Base-by-base conservation (phyloP, 1,140 invertebrate genomes). In the Penaeus vannamei region DNA sequence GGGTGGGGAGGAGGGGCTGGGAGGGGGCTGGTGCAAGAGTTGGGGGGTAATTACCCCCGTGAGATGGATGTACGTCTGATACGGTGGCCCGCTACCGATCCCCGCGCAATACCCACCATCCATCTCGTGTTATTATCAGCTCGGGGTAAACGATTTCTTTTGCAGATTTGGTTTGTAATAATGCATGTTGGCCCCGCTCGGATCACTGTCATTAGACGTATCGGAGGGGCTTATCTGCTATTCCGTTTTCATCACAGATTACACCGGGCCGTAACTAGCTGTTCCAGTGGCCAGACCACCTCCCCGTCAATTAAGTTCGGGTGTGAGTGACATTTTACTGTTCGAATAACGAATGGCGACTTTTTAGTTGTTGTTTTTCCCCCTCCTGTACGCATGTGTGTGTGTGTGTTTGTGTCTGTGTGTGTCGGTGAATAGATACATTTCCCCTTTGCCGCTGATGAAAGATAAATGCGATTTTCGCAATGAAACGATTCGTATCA, bases 181-280 rank as follows among this genome's bases (percentile, higher is more conserved):
- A 89, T 89, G 87, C 82, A 89, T 81, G 87, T 83, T 89, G 72
- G 87, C 42, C 83, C 69, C 80, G 69, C 59, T 32, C 46, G 46
- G 79, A 89, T 85, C 82, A 89, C 87, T 89, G 87, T 85, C 87
- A 89, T 89, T 89, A 89, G 87, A n/a, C 69, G 72, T 89, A 89
- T 89, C 87, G 83, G 72, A 53, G 80, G 60, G 26, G 79, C 72
- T 89, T 89, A 89, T 89, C 87, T 89, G 60, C 32, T 62, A 84
- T 82, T 64, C 87, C 72, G 82, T 89, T 89, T 89, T 83, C 82
- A 36, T 42, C 29, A 32, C 36, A 89, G 87, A 89, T 89, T 89
- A 89, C 87, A 62, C 72, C 79, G 42, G 62, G 86, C 62, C 79
- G 60, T 81, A 89, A 79, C 87, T 59, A n/a, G 60, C 46, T n/a